phyloP scores from a whole-genome alignment of 2,888 invertebrate genomes.

The Lepeophtheirus nordmannii region DNA sequence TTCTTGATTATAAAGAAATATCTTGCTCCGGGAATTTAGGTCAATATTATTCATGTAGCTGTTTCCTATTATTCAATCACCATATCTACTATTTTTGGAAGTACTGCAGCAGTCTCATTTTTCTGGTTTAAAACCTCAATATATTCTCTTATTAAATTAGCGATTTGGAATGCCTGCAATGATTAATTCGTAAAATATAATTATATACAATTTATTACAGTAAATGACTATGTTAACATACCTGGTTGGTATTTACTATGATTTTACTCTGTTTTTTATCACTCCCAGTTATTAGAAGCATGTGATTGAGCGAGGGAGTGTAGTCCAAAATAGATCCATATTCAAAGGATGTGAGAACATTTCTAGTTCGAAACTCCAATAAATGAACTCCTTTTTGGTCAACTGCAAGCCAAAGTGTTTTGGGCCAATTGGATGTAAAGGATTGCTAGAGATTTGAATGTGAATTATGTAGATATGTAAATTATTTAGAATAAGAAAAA shows the following conservation, averaged over 20 bases:
- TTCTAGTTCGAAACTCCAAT: conserved; percentile 69
- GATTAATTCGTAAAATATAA: conserved; percentile 25
- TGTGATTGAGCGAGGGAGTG: conserved; percentile 74
- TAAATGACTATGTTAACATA: conserved; percentile 33
- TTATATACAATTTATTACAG: not conserved
- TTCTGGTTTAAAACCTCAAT: conserved; percentile 43
- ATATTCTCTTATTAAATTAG: conserved; percentile 77
- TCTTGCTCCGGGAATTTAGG: no score
- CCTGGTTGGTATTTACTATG: conserved; percentile 79
- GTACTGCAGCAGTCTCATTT: conserved; percentile 13
- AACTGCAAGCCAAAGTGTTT: conserved; percentile 77
- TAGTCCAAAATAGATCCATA: conserved; percentile 75
- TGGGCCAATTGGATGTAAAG: conserved; percentile 87
- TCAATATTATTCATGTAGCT: no score
- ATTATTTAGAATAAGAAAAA: not conserved
- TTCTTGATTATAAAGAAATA: no score
- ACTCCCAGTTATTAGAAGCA: conserved; percentile 73
- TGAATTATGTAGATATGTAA: conserved; percentile 10
- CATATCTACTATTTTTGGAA: not conserved
- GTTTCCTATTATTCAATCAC: not conserved
- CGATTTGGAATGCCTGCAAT: conserved; percentile 75
- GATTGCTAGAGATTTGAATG: conserved; percentile 52
- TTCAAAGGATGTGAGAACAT: conserved; percentile 76
- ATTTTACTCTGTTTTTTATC: conserved; percentile 74
- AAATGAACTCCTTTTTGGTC: conserved; percentile 81